A percentile compares a stretch with the other conserved stretches of the same genome.
phyloP scores from a whole-genome alignment of 1,140 invertebrate genomes.

The Drosophila lacertosa region DNA sequence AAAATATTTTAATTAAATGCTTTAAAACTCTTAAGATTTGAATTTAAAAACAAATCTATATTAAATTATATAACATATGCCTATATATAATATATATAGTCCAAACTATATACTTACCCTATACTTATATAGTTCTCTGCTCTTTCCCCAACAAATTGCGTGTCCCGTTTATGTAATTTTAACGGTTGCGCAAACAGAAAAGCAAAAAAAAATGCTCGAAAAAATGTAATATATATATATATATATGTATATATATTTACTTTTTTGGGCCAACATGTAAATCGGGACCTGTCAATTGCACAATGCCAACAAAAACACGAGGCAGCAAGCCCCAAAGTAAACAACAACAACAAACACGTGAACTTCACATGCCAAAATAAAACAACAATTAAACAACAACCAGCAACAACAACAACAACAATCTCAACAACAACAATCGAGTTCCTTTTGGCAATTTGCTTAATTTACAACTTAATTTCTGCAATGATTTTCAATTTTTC shows the following conservation, averaged over 20 bases:
- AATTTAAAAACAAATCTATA: too few species aligned
- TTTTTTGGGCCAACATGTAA: conserved; percentile 45
- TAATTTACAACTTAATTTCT: conserved; percentile 76
- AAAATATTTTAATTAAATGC: too few species aligned
- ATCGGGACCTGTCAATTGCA: conserved; percentile 52
- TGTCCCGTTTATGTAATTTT: background rate
- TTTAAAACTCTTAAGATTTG: too few species aligned
- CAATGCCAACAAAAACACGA: conserved; percentile 22
- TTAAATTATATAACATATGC: too few species aligned
- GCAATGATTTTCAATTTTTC: conserved; percentile 65
- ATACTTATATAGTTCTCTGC: too few species aligned
- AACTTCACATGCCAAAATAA: conserved; percentile 34
- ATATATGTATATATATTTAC: background rate
- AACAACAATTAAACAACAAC: conserved; percentile 38
- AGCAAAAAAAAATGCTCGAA: conserved; percentile 3
- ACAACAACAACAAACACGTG: conserved; percentile 21
- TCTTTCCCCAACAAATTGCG: background rate
- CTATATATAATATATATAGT: too few species aligned
- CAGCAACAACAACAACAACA: conserved; percentile 7
- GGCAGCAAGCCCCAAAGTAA: conserved; percentile 16
- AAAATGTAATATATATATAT: conserved; percentile 4
- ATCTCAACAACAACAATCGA: conserved; percentile 2
- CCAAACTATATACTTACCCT: too few species aligned
- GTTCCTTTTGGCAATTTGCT: conserved; percentile 53
- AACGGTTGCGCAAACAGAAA: conserved; percentile 21